A percentile compares a stretch with the other conserved stretches of the same genome.
Evolutionary conservation across 2,888 invertebrate genomes (phyloP).

Genomic region (Hirtodrosophila trivittata): DNA sequence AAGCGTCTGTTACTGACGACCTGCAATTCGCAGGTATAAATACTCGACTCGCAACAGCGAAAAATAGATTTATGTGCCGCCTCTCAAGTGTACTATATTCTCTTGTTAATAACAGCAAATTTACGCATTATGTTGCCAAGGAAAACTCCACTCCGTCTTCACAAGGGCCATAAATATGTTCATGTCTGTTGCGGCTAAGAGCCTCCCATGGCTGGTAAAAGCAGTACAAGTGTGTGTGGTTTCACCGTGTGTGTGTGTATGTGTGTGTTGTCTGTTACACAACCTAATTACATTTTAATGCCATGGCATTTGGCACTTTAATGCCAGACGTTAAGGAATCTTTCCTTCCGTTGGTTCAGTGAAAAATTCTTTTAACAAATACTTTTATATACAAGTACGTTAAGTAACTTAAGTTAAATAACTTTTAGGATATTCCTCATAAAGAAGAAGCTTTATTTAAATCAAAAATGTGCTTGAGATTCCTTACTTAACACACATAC

Average conservation of each 20-base stretch:
- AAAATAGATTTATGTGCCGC: slow-evolving; percentile 36
- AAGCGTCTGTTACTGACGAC: slow-evolving; percentile 1
- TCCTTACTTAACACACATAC: too few relatives aligned
- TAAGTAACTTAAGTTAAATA: too few relatives aligned
- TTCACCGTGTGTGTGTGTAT: not conserved
- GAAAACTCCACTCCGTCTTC: not conserved
- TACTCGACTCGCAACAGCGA: slow-evolving; percentile 1
- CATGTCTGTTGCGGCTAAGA: slow-evolving; percentile 25
- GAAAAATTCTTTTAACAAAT: too few relatives aligned
- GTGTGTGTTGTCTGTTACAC: slow-evolving; percentile 23
- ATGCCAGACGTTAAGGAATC: slow-evolving; percentile 23
- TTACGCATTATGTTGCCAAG: slow-evolving; percentile 37
- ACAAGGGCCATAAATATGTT: slow-evolving; percentile 59
- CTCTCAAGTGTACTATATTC: slow-evolving; percentile 37
- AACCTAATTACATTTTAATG: slow-evolving; percentile 73
- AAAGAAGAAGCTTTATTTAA: too few relatives aligned
- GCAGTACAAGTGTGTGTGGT: too few relatives aligned
- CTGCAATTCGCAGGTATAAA: slow-evolving; percentile 26
- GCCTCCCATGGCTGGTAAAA: slow-evolving; percentile 10
- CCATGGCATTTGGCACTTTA: slow-evolving; percentile 42
- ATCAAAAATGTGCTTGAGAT: too few relatives aligned
- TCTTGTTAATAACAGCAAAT: slow-evolving; percentile 48
- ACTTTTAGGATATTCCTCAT: too few relatives aligned
- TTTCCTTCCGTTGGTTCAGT: not conserved
- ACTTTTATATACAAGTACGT: too few relatives aligned